Evolutionary conservation across 2,888 invertebrate genomes (phyloP).

Genomic region (Himalopsyche tibetana): DNA sequence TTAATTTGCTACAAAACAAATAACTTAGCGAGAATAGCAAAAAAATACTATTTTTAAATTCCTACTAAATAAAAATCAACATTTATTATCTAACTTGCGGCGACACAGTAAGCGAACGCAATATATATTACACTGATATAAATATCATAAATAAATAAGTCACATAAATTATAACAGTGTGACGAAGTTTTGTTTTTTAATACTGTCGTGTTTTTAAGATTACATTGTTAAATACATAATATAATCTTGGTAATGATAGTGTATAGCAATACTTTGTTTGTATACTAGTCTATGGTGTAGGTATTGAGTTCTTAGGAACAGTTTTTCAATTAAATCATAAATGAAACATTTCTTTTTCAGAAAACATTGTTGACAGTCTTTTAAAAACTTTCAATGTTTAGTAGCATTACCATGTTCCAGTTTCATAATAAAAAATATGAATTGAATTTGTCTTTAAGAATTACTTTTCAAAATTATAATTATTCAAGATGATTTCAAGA

Average conservation of each 20-base stretch:
- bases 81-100: not conserved
- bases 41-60: not conserved
- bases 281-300: not conserved
- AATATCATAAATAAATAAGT: not conserved
- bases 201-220: constrained; percentile 11
- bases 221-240: not conserved
- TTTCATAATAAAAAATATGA: no score
- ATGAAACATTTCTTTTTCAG: no score
- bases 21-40: not conserved
- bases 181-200: not conserved
- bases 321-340: not conserved
- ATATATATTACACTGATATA: not conserved
- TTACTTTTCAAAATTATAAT: no score
- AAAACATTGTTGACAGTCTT: no score
- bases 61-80: not conserved
- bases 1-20: not conserved
- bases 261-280: not conserved
- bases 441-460: no score
- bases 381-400: no score
- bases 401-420: no score
- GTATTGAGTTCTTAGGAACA: not conserved
- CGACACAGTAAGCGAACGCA: not conserved
- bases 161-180: not conserved
- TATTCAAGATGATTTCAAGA: no score
- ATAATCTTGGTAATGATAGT: not conserved